phyloP scores from a whole-genome alignment of 2,888 invertebrate species.

The Phortica okadai region DNA sequence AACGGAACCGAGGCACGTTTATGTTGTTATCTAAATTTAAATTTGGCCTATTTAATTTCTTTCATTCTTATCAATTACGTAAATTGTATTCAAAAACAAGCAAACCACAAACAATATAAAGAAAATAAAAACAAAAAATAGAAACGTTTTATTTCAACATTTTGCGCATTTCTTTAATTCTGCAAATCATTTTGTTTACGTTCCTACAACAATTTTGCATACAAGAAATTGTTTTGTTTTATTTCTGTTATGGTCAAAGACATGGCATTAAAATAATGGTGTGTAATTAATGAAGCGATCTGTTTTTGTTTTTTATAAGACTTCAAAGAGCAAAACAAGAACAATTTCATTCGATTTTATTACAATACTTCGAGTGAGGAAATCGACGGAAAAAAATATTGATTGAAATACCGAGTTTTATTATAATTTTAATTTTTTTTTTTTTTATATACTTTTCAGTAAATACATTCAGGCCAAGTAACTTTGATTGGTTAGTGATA shows the following conservation, averaged over 20 bases:
- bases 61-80: conserved; percentile 64
- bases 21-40: conserved; percentile 61
- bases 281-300: not conserved
- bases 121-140: conserved; percentile 18
- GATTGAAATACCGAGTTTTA: too few species aligned
- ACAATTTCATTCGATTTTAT: too few species aligned
- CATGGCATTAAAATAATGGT: not conserved
- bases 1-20: conserved; percentile 23
- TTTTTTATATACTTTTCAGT: too few species aligned
- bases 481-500: too few species aligned
- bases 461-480: too few species aligned
- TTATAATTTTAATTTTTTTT: too few species aligned
- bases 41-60: conserved; percentile 62
- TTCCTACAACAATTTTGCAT: not conserved
- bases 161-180: conserved; percentile 57
- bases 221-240: not conserved
- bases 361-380: too few species aligned
- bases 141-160: conserved; percentile 24
- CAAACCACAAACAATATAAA: conserved; percentile 26
- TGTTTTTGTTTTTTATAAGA: too few species aligned
- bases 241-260: not conserved
- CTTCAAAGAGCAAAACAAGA: too few species aligned
- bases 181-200: conserved; percentile 60
- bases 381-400: too few species aligned
- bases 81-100: conserved; percentile 52